These are phyloP conservation scores for Pachypeltis micranthus DNA, from an alignment of 1,140 invertebrate species.

Conservation along the genomic window DNA sequence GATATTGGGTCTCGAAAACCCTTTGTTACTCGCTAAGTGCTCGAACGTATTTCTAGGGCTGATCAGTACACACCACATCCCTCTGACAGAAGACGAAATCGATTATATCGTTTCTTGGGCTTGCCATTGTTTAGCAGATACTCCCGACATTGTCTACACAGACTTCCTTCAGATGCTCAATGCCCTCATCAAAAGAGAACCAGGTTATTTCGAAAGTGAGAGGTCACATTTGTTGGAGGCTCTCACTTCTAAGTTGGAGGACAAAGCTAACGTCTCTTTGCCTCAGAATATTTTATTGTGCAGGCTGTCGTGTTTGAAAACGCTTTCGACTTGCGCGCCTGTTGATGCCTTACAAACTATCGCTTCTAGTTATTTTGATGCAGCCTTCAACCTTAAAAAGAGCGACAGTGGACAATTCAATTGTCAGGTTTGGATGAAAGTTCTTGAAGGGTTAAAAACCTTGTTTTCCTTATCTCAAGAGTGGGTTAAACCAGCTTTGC, in stretches of 20 bases:
- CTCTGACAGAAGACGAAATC: not conserved
- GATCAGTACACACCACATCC: slow-evolving; percentile 1
- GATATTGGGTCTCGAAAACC: not conserved
- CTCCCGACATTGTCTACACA: slow-evolving; percentile 8
- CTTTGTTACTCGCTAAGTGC: slow-evolving; percentile 9
- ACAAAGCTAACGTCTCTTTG: not conserved
- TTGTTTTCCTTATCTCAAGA: not conserved
- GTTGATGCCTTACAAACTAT: slow-evolving; percentile 1
- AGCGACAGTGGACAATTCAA: not conserved
- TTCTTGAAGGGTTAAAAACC: not conserved
- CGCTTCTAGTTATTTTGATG: not conserved
- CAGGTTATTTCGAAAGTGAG: not conserved
- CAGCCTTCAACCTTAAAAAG: not conserved
- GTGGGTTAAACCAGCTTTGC: not conserved
- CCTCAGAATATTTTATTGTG: not conserved
- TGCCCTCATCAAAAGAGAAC: slow-evolving; percentile 3
- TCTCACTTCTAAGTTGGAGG: not conserved
- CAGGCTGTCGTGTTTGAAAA: not conserved
- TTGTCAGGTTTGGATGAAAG: not conserved
- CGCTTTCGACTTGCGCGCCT: not conserved
- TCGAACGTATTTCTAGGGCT: slow-evolving; percentile 6
- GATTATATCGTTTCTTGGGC: not conserved
- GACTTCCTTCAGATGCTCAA: slow-evolving; percentile 14
- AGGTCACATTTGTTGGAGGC: not conserved
- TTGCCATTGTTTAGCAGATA: not conserved